phyloP scores from a whole-genome alignment of 2,888 invertebrate genomes.

The Cheilosia urbana region DNA sequence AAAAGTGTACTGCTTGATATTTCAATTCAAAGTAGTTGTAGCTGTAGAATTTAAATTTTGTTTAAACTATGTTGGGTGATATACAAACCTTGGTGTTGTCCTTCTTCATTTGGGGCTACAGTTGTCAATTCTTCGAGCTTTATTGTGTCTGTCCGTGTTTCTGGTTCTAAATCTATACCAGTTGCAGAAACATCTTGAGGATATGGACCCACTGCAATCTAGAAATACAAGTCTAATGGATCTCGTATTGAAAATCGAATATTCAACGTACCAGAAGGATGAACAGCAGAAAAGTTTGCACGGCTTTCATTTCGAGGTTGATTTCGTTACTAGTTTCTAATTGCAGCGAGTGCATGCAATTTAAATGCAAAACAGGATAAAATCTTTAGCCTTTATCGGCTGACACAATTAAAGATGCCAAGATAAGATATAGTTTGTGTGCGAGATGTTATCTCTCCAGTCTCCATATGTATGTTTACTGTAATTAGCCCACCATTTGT shows the following conservation, averaged over 20 bases:
- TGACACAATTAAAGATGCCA: conserved; percentile 48
- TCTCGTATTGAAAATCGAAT: neutral
- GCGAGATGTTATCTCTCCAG: conserved; percentile 5
- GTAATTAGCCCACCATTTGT: neutral
- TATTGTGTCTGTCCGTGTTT: neutral
- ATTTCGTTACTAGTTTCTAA: conserved; percentile 69
- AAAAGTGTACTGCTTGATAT: too few species aligned
- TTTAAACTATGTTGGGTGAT: too few species aligned
- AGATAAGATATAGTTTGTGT: conserved; percentile 47
- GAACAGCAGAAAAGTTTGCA: conserved; percentile 38
- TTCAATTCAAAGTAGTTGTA: too few species aligned
- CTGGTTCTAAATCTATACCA: neutral
- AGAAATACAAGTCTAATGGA: neutral
- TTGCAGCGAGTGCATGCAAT: conserved; percentile 25
- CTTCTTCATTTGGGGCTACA: neutral
- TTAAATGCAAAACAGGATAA: conserved; percentile 41
- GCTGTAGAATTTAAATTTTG: too few species aligned
- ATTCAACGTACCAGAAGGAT: conserved; percentile 44
- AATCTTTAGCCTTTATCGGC: conserved; percentile 16
- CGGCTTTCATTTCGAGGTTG: conserved; percentile 70
- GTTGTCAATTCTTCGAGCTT: neutral
- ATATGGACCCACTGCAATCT: conserved; percentile 37
- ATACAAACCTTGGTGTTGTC: neutral
- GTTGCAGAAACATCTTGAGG: conserved; percentile 3
- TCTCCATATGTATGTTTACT: neutral